A percentile compares a stretch with the other conserved stretches of the same genome.
Evolutionary conservation across 2,888 invertebrate species (phyloP).

Genomic region (Cyclophora punctaria): DNA sequence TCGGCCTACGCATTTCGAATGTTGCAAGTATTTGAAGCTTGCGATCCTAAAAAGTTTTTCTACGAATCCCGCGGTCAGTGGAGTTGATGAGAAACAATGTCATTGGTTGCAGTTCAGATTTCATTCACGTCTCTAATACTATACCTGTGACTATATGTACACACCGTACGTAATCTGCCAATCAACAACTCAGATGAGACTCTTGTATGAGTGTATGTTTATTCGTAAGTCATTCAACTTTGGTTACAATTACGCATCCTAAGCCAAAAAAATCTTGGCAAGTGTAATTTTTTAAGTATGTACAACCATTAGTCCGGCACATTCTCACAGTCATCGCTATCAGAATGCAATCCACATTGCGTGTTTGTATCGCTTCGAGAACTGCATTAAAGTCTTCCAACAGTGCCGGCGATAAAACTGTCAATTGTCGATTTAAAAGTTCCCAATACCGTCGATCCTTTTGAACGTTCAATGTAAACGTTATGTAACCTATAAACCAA

Average conservation of each 20-base stretch:
- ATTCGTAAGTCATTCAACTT: constrained; percentile 24
- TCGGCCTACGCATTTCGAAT: constrained; percentile 41
- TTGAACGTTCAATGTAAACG: background rate
- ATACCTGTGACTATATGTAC: constrained; percentile 3
- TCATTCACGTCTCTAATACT: constrained; percentile 26
- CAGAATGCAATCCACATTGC: no score
- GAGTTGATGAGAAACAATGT: constrained; percentile 36
- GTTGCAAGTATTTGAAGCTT: constrained; percentile 34
- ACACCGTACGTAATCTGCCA: no score
- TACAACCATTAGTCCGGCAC: no score
- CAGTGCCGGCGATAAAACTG: no score
- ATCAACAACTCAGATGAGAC: constrained; percentile 10
- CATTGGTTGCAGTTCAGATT: constrained; percentile 35
- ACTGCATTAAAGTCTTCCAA: no score
- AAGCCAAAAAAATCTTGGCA: constrained; percentile 3
- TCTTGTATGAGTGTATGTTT: constrained; percentile 7
- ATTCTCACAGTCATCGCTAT: no score
- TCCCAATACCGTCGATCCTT: background rate
- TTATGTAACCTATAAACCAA: background rate
- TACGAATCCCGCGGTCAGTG: constrained; percentile 38
- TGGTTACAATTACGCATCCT: constrained; percentile 5
- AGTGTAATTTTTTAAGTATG: background rate
- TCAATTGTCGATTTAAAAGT: no score
- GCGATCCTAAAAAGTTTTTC: constrained; percentile 44
- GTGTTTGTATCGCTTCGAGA: no score